Base-by-base conservation (phyloP, 2,888 invertebrate species). In the Machimus atricapillus region DNA sequence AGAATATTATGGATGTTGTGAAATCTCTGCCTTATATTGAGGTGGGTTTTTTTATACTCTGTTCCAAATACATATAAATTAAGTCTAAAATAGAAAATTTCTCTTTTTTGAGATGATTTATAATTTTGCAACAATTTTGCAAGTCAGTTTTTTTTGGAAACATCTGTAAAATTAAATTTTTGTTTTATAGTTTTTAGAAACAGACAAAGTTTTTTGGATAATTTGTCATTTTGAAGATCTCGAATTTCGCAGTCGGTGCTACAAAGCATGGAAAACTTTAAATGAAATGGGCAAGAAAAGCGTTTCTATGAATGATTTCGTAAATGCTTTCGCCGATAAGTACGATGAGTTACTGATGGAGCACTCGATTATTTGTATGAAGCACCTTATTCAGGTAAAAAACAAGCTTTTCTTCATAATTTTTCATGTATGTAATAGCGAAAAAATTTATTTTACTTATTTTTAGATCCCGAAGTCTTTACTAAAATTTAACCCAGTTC, bases 11-110 rank as follows among this genome's bases (percentile, higher is more conserved):
- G 3, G 90, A 90, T 19, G 92, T 91, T 14, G 89, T 93, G 0
- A 90, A 91, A 16, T 77, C 90, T 23, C 87, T 93, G 87, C 93
- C 93, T 2, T 93, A 91, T 88, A 90, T 93, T 7, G 93, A 93
- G 90, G 91, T 92, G 37, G 0, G 27, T 23, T 19, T 66, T n/a
- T 9, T 7, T 66, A 16, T 52, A 46, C 2, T 7, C 40, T 46
- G 43, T 4, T 14, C 12, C 43, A 43, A 43, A 37, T 37, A n/a
- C n/a, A 8, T 37, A 37, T 37, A 37, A 37, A 37, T 8, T 8
- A 7, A 37, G 8, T 8, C 37, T 8, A 8, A 37, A 8, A 1
- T 37, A 37, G 8, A 37, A 37, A 37, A 2, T 37, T 37, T 37
- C 1, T 40, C 4, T 1, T 40, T 40, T 40, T 40, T 40, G 40